phyloP scores from a whole-genome alignment of 2,113 vertebrate genomes.

The Procavia capensis region DNA sequence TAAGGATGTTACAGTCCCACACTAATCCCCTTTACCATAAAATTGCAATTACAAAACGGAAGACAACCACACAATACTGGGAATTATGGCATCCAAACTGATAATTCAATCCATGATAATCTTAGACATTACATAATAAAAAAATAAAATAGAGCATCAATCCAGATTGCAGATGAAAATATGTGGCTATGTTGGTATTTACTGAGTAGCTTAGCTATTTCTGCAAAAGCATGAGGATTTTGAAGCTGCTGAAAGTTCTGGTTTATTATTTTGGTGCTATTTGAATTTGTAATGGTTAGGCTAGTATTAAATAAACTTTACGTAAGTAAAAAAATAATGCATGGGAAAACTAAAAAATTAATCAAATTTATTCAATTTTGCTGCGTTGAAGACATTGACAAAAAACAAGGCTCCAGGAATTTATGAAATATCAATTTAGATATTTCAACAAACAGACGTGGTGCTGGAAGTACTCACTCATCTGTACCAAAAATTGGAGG shows the following conservation, averaged over 20 bases:
- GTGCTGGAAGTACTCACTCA: too few species aligned
- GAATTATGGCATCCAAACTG: too few species aligned
- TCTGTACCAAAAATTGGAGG: too few species aligned
- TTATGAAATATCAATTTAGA: too few species aligned
- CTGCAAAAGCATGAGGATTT: conserved; percentile 4
- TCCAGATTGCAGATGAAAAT: neutral
- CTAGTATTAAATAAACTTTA: conserved; percentile 19
- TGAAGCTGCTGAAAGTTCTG: conserved; percentile 8
- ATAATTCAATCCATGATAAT: too few species aligned
- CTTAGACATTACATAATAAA: neutral
- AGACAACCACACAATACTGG: too few species aligned
- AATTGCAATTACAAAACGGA: too few species aligned
- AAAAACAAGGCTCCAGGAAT: too few species aligned
- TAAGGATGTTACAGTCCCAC: too few species aligned
- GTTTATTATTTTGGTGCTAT: neutral
- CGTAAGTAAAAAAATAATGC: neutral
- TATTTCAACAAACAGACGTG: too few species aligned
- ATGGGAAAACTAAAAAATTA: conserved; percentile 14
- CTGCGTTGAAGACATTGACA: too few species aligned
- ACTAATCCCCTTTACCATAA: too few species aligned
- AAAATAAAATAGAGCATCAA: neutral
- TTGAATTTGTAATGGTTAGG: conserved; percentile 33
- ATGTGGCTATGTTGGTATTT: neutral
- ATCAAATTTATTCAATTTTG: conserved; percentile 2
- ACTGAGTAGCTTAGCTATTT: neutral